phyloP scores from a whole-genome alignment of 2,888 invertebrate species.

The Philaethria dido region DNA sequence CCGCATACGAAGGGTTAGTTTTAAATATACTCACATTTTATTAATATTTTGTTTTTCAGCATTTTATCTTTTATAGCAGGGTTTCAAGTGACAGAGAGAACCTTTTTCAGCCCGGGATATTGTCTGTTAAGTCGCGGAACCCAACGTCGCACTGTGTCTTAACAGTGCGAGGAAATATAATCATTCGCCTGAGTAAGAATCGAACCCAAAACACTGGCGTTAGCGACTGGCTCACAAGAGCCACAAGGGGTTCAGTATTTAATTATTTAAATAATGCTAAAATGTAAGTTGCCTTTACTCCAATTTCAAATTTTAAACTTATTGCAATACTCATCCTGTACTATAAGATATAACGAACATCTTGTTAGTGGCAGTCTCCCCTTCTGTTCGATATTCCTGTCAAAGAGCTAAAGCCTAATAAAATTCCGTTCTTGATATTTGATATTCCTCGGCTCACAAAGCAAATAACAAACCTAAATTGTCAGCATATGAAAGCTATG shows the following conservation, averaged over 20 bases:
- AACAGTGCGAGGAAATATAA: no score
- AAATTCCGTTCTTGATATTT: conserved; percentile 5
- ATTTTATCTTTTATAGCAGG: no score
- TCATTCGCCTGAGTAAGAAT: no score
- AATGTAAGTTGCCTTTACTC: not conserved
- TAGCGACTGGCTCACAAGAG: no score
- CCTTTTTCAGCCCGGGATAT: no score
- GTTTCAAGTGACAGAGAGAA: no score
- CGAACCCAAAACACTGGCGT: no score
- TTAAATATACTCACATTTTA: not conserved
- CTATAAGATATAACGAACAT: not conserved
- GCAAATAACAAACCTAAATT: conserved; percentile 13
- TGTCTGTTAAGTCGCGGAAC: no score
- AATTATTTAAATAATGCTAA: not conserved
- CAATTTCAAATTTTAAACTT: not conserved
- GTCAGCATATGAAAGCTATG: not conserved
- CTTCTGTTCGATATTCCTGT: conserved; percentile 8
- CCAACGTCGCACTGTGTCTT: no score
- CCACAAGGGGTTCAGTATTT: not conserved
- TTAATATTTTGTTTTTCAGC: no score
- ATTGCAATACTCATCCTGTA: not conserved
- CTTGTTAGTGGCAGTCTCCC: not conserved
- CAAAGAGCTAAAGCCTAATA: conserved; percentile 18
- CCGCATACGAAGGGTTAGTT: conserved; percentile 85
- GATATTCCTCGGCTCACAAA: conserved; percentile 5